A percentile compares a stretch with the other conserved stretches of the same genome.
Evolutionary conservation across 2,797 vertebrate genomes (phyloP).

Genomic region (Denticeps clupeoides): DNA sequence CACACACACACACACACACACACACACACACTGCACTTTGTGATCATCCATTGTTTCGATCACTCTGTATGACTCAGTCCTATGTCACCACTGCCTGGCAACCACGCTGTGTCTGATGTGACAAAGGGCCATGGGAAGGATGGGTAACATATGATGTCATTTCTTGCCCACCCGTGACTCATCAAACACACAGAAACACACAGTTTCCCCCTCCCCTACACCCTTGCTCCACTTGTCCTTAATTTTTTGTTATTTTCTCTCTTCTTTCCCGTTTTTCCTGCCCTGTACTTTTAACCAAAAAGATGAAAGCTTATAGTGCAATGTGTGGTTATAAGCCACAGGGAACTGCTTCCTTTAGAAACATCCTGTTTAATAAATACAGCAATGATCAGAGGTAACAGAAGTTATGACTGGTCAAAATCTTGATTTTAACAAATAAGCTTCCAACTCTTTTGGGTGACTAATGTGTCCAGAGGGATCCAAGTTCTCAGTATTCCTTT

Average conservation of each 20-base stretch:
- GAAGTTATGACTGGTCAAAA: too few species aligned
- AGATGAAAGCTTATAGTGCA: neutral
- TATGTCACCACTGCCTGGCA: slow-evolving; percentile 54
- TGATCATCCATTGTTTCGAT: slow-evolving; percentile 4
- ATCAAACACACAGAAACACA: slow-evolving; percentile 36
- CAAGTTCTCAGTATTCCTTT: too few species aligned
- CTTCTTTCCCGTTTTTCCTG: neutral
- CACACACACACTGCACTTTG: slow-evolving; percentile 5
- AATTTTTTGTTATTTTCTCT: neutral
- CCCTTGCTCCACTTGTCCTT: slow-evolving; percentile 18
- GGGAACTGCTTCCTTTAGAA: too few species aligned
- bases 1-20: slow-evolving; percentile 1
- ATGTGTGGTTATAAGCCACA: neutral
- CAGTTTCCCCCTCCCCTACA: slow-evolving; percentile 12
- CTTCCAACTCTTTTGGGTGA: too few species aligned
- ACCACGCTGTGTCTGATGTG: slow-evolving; percentile 35
- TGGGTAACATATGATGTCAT: slow-evolving; percentile 42
- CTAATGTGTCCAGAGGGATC: too few species aligned
- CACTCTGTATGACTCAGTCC: slow-evolving; percentile 38
- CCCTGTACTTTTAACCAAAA: neutral
- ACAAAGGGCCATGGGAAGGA: slow-evolving; percentile 28
- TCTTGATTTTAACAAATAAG: too few species aligned
- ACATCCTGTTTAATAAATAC: too few species aligned
- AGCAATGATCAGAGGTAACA: too few species aligned
- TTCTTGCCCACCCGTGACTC: slow-evolving; percentile 49